Percentiles rank a stretch among this genome's conserved stretches.
phyloP scores from a whole-genome alignment of 2,797 vertebrate species.

The Prionace glauca region DNA sequence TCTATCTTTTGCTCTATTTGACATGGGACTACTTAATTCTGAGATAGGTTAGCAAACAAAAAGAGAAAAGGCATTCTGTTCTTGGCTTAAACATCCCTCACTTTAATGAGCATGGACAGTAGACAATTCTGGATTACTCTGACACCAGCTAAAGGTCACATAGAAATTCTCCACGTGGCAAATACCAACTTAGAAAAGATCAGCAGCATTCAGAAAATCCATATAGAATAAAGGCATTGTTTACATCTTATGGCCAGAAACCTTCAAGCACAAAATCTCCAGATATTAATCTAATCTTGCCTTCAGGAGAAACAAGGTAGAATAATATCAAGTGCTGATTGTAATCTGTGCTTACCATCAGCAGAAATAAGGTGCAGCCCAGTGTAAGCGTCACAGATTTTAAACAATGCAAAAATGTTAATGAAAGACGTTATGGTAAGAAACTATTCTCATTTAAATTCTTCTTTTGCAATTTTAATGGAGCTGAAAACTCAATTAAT shows the following conservation, averaged over 20 bases:
- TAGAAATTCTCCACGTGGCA: background rate
- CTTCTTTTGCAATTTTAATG: background rate
- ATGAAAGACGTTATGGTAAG: background rate
- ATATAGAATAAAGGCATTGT: background rate
- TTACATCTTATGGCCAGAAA: background rate
- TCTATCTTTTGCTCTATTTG: background rate
- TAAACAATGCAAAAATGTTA: background rate
- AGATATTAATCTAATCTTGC: constrained; percentile 9
- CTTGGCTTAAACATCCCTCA: background rate
- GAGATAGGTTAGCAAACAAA: background rate
- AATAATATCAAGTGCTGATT: background rate
- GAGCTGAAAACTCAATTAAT: background rate
- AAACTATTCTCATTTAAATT: background rate
- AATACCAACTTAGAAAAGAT: background rate
- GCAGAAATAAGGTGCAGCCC: background rate
- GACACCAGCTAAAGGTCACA: background rate
- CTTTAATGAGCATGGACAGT: background rate
- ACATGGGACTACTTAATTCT: background rate
- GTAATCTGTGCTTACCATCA: background rate
- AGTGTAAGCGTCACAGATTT: background rate
- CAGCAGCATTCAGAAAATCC: background rate
- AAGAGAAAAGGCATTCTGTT: background rate
- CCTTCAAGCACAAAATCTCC: background rate
- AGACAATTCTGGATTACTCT: constrained; percentile 18
- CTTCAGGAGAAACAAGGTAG: background rate